Evolutionary conservation across 2,797 vertebrate genomes (phyloP), one percentile per base, ranked within the genome.

Genomic region (Tokudaia muenninki): DNA sequence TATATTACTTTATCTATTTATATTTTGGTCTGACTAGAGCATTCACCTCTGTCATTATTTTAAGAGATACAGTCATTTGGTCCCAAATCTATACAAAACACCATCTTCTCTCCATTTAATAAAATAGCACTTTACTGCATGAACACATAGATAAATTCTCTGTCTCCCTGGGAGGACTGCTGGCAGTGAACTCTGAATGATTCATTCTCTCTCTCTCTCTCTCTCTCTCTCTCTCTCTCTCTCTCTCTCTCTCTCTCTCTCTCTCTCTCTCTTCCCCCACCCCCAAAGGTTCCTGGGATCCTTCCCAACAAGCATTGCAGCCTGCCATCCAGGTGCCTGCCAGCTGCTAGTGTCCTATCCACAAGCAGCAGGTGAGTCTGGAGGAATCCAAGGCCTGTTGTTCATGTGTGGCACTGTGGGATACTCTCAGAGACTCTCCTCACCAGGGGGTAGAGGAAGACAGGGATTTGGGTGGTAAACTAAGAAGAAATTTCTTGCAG

Each of bases 41-140:
- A n/a, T 70, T 55, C 34, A 52, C 34, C 34, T 88, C 93, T 55
- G 65, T 47, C 61, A 24, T 95, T 63, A n/a, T 92, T 86, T 61
- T 52, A 44, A n/a, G 87, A 90, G 87, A 88, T 17, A 50, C 63
- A 84, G 41, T 21, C 81, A 57, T 26, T 50, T 87, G 59, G 17
- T 72, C 26, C n/a, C 16, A 84, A 47, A 47, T 79, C 65, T 41
- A 83, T 12, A 22, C 34, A 59, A 52, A 11, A 65, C 3, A 72
- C 3, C 13, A 21, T 61, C 26, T 75, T 57, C 41, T 47, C 41
- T 59, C 57, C 41, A 26, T 0, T 67, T 72, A 67, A 13, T 61
- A 61, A 90, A 91, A 44, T 31, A 26, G 9, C 14, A 8, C 29
- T 81, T 29, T 59, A 44, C 44, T 44, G 63, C 1, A 37, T 0